Conservation (phyloP, 2,113 vertebrate genomes). For the Anguilla rostrata region DNA sequence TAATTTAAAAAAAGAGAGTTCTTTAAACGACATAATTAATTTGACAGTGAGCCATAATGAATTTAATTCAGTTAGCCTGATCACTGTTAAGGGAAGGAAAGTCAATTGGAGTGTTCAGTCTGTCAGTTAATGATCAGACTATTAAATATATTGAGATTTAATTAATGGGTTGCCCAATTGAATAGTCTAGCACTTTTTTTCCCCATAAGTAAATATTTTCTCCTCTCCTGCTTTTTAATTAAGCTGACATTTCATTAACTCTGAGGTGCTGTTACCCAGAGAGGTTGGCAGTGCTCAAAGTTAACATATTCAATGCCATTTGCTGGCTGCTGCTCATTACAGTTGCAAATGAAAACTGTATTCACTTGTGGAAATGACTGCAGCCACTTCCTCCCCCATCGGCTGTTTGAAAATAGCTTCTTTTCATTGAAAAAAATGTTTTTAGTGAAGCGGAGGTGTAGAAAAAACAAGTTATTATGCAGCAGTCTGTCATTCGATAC, state of each 20-base stretch:
- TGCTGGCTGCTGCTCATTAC: background rate
- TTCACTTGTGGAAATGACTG: background rate
- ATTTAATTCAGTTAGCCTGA: background rate
- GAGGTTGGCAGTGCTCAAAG: background rate
- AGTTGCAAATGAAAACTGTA: background rate
- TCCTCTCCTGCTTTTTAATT: constrained; percentile 17
- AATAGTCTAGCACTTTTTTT: background rate
- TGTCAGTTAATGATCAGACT: constrained; percentile 1
- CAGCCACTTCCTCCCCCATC: background rate
- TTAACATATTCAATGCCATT: background rate
- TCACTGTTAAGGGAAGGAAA: background rate
- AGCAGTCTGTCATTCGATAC: no score
- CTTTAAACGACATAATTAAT: background rate
- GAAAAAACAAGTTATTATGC: background rate
- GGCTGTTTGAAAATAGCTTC: background rate
- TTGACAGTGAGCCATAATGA: background rate
- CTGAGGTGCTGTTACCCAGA: background rate
- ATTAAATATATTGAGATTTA: constrained; percentile 6
- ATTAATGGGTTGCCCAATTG: background rate
- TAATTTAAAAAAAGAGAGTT: background rate
- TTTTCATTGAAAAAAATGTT: background rate
- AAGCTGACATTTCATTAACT: constrained; percentile 29
- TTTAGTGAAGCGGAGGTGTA: background rate
- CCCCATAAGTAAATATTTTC: constrained; percentile 6
- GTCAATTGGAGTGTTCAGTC: background rate